A percentile compares a stretch with the other conserved stretches of the same genome.
Conservation (phyloP, 2,888 invertebrate genomes). For the Drosophila testacea region DNA sequence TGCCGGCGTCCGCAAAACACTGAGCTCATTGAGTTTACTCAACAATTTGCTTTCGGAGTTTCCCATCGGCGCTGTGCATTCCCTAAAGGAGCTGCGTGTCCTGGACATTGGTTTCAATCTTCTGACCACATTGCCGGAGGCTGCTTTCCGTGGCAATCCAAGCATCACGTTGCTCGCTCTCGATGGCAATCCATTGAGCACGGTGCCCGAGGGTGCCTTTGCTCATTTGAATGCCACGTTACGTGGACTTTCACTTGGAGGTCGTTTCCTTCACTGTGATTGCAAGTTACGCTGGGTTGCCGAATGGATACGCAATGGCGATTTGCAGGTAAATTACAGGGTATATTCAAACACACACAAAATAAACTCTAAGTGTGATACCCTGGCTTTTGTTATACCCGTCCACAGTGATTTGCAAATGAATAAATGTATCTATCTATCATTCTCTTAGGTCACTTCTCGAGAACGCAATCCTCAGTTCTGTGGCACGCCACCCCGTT, state of each 20-base stretch:
- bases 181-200: conserved; percentile 95
- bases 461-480: conserved; percentile 96
- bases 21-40: conserved; percentile 94
- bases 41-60: conserved; percentile 96
- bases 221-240: conserved; percentile 92
- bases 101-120: conserved; percentile 97
- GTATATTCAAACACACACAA: background rate
- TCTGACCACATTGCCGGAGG: conserved; percentile 91
- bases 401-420: background rate
- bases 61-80: conserved; percentile 92
- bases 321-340: conserved; percentile 89
- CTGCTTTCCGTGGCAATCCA: conserved; percentile 93
- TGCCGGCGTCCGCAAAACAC: conserved; percentile 91
- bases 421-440: background rate
- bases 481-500: conserved; percentile 93
- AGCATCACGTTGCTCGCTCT: conserved; percentile 94
- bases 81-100: conserved; percentile 92
- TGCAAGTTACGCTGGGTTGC: conserved; percentile 95
- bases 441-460: conserved; percentile 88
- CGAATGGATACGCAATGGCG: conserved; percentile 94
- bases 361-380: too few species aligned
- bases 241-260: conserved; percentile 94
- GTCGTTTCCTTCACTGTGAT: conserved; percentile 94
- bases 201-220: conserved; percentile 92
- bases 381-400: too few species aligned